Evolutionary conservation across 2,113 vertebrate species (phyloP).

Genomic region (Alaudala cheleensis): DNA sequence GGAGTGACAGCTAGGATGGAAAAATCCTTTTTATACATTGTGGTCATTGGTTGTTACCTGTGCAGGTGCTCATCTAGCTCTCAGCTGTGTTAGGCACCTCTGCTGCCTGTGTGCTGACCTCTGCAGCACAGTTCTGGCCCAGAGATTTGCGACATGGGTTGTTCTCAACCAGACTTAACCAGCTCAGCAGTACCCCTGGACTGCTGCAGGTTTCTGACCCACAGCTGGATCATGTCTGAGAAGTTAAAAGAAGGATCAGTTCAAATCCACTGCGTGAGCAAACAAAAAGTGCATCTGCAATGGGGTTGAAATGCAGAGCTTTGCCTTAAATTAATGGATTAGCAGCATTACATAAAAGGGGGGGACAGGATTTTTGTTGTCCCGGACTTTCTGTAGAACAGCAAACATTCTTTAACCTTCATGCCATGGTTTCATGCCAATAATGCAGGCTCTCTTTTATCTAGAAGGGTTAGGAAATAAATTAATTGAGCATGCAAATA

Average conservation of each 20-base stretch:
- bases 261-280: not conserved
- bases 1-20: not conserved
- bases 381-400: not conserved
- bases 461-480: not conserved
- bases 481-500: not conserved
- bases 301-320: not conserved
- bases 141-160: not conserved
- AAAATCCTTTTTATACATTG: not conserved
- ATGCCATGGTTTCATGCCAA: not conserved
- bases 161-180: no score
- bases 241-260: not conserved
- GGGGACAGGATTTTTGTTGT: not conserved
- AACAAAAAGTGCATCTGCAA: not conserved
- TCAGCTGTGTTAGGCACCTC: not conserved
- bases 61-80: not conserved
- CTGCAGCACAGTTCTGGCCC: not conserved
- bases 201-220: not conserved
- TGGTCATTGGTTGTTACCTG: not conserved
- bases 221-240: not conserved
- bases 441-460: not conserved
- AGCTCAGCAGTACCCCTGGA: not conserved
- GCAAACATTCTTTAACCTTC: not conserved
- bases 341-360: not conserved
- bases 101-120: not conserved
- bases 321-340: not conserved